Conservation (phyloP, 1,140 invertebrate genomes). For the Drosophila lowei region DNA sequence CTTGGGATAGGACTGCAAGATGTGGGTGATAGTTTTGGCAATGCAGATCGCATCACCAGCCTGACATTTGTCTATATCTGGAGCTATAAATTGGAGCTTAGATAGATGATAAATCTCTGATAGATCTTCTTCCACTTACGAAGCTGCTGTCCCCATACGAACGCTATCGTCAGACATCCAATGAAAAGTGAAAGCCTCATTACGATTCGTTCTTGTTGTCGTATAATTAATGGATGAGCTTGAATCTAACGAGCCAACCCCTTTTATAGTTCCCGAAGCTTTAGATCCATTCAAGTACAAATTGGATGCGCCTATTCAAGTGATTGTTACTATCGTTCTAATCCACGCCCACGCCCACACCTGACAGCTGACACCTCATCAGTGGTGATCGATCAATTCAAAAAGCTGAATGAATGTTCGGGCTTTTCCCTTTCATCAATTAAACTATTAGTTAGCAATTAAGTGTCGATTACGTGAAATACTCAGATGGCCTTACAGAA, state of each 20-base stretch:
- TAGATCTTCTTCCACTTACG: slow-evolving; percentile 19
- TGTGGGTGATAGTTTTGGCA: slow-evolving; percentile 22
- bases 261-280: slow-evolving; percentile 25
- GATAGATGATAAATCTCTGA: too few species aligned
- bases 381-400: not conserved
- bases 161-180: slow-evolving; percentile 5
- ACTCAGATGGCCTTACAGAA: too few species aligned
- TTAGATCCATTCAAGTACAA: slow-evolving; percentile 18
- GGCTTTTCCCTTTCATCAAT: slow-evolving; percentile 27
- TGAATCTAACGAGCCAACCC: not conserved
- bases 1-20: slow-evolving; percentile 36
- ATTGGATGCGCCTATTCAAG: slow-evolving; percentile 2
- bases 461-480: slow-evolving; percentile 2
- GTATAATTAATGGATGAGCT: slow-evolving; percentile 26
- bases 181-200: slow-evolving; percentile 11
- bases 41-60: slow-evolving; percentile 50
- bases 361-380: slow-evolving; percentile 7
- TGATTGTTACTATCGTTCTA: slow-evolving; percentile 1
- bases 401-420: not conserved
- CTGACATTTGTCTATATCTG: slow-evolving; percentile 46
- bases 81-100: slow-evolving; percentile 18
- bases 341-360: slow-evolving; percentile 20
- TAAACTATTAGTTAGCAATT: slow-evolving; percentile 3
- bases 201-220: slow-evolving; percentile 16
- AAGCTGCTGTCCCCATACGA: slow-evolving; percentile 22